Percentiles rank a stretch among this genome's conserved stretches.
Conservation (phyloP, 2,888 invertebrate genomes). For the Lithophane ornitopus region DNA sequence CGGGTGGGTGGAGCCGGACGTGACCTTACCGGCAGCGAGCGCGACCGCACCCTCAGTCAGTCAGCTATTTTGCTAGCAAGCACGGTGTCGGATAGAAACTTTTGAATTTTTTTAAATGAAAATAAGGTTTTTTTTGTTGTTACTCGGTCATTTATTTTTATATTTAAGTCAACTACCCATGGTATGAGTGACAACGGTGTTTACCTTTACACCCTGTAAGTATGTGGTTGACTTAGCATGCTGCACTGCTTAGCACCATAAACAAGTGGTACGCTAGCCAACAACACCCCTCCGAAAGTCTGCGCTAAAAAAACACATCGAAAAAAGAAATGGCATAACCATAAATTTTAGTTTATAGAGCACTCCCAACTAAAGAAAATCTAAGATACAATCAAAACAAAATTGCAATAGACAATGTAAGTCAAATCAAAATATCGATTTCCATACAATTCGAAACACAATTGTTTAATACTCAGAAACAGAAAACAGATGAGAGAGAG, state of each 20-base stretch:
- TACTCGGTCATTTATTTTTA: too few species aligned
- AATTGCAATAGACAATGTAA: conserved; percentile 1
- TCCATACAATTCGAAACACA: not conserved
- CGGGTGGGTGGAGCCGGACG: too few species aligned
- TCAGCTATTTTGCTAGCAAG: too few species aligned
- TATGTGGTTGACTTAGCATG: not conserved
- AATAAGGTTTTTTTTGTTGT: too few species aligned
- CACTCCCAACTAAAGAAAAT: not conserved
- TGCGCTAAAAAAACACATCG: not conserved
- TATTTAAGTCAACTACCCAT: too few species aligned
- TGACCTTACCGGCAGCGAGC: too few species aligned
- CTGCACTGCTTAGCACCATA: not conserved
- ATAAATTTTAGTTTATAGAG: too few species aligned
- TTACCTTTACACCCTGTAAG: too few species aligned
- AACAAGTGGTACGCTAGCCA: not conserved
- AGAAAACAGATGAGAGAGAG: not conserved
- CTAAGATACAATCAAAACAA: not conserved
- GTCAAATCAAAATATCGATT: not conserved
- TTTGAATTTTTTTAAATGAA: too few species aligned
- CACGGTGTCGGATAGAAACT: too few species aligned
- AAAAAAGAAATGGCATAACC: not conserved
- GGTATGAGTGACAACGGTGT: too few species aligned
- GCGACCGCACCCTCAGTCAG: too few species aligned
- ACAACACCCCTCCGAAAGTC: not conserved
- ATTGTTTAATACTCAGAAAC: not conserved